Evolutionary conservation across 53 echinoderm and acorn worm genomes (phyloP), one percentile per base, ranked within the genome.

Genomic region (Patiria pectinifera): DNA sequence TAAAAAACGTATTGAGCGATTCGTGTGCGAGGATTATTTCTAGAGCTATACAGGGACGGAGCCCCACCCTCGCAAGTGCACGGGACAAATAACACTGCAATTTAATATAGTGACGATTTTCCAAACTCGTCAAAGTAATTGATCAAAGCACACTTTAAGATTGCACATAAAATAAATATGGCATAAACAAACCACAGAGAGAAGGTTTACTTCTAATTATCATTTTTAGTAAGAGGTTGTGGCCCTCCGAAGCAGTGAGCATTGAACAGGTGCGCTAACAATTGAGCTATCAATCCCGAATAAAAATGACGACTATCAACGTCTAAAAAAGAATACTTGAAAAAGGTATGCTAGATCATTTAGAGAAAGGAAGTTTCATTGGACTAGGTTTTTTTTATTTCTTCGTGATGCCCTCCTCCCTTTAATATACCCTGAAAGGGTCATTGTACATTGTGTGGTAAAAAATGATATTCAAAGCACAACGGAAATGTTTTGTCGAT

Each of bases 11-110:
- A 84, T 84, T 84, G 84, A 62, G 58, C 62, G 49, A 58, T 84
- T 62, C 66, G 66, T 84, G 58, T 66, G 66, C 69, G 63, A 43
- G 84, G 84, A 84, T 84, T 84, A 84, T 84, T 62, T 66, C 69
- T 12, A 19, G 21, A 24, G 48, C 63, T 35, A 21, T 24, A 84
- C 62, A 49, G 59, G 49, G 49, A 49, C 82, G 10, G 43, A 12
- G 66, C 66, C 21, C 49, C 83, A 84, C 84, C 44, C 84, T 84
- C 84, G 22, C 62, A 62, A 84, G 62, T 84, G 14, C 84, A 84
- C 66, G 63, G 63, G 10, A 26, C 13, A 63, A 84, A 84, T 84
- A 59, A 63, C 63, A 46, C 2, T 53, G 82, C 82, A 24, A 15
- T 83, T 81, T 83, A 35, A 35, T 61, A 24, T 45, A 66, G 26